These are phyloP conservation scores for Monoplex corrugatus DNA, from an alignment of 2,888 invertebrate genomes.

Conservation along the genomic window DNA sequence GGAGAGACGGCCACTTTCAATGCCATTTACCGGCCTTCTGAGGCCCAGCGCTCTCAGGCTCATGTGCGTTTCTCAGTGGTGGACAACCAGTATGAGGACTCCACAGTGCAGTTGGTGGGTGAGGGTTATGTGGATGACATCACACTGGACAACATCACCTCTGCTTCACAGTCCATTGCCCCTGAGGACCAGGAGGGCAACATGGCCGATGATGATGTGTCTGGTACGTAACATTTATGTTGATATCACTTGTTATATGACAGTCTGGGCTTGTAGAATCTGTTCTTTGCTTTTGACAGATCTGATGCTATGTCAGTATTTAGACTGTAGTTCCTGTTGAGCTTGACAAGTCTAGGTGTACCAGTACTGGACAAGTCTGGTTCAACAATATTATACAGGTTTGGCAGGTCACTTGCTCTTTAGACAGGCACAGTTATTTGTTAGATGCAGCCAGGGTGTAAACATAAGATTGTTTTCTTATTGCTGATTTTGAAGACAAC, in stretches of 20 bases:
- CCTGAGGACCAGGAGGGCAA: slow-evolving; percentile 76
- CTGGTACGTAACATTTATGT: slow-evolving; percentile 68
- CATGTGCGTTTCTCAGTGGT: slow-evolving; percentile 82
- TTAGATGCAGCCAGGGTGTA: too few relatives aligned
- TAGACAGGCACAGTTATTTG: too few relatives aligned
- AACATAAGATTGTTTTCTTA: too few relatives aligned
- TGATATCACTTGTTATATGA: neutral
- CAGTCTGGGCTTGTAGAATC: neutral
- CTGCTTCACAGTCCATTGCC: slow-evolving; percentile 64
- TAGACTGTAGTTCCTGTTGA: too few relatives aligned
- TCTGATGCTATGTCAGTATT: too few relatives aligned
- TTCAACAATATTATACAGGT: too few relatives aligned
- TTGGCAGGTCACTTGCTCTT: too few relatives aligned
- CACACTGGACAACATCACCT: slow-evolving; percentile 82
- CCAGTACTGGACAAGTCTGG: too few relatives aligned
- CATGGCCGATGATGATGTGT: slow-evolving; percentile 80
- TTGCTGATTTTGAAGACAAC: too few relatives aligned
- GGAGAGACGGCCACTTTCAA: slow-evolving; percentile 77
- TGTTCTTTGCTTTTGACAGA: too few relatives aligned
- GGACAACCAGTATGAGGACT: slow-evolving; percentile 85
- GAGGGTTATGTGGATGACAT: slow-evolving; percentile 83
- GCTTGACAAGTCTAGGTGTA: too few relatives aligned
- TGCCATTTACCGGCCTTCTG: slow-evolving; percentile 73
- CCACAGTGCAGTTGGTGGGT: slow-evolving; percentile 82
- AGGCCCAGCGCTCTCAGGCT: slow-evolving; percentile 77